phyloP scores from a whole-genome alignment of 2,797 vertebrate genomes.

The Cryptoprocta ferox region DNA sequence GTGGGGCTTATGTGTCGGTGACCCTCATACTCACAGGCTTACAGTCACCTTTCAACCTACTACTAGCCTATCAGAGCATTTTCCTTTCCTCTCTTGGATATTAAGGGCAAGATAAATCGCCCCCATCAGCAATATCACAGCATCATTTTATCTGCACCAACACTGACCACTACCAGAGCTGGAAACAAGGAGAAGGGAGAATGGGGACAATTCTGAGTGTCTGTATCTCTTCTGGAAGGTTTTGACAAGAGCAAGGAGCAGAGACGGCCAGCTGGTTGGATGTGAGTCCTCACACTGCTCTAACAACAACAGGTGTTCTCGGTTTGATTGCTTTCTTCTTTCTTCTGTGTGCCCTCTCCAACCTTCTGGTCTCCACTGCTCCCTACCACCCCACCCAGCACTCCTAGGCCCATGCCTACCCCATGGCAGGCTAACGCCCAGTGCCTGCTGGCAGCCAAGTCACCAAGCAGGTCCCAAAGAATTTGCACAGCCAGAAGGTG shows the following conservation, averaged over 20 bases:
- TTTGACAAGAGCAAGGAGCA: neutral
- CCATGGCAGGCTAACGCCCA: too few species aligned
- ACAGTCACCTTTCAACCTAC: neutral
- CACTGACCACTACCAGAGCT: neutral
- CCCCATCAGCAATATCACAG: too few species aligned
- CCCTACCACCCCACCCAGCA: rapidly evolving
- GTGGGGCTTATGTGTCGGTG: neutral
- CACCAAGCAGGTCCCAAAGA: neutral
- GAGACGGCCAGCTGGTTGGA: neutral
- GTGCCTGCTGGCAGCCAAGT: neutral
- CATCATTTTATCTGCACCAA: neutral
- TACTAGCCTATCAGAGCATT: neutral
- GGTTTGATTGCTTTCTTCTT: neutral
- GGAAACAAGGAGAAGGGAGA: neutral
- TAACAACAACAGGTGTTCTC: neutral
- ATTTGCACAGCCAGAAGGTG: neutral
- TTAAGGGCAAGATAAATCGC: neutral
- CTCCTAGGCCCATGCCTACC: neutral
- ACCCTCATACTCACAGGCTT: neutral
- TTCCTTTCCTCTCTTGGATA: neutral
- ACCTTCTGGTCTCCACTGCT: neutral
- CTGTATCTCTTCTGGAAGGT: neutral
- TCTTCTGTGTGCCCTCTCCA: neutral
- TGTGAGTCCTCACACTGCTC: rapidly evolving
- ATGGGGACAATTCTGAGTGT: too few species aligned